phyloP scores from a whole-genome alignment of 2,888 invertebrate genomes.

The Euproctis similis region DNA sequence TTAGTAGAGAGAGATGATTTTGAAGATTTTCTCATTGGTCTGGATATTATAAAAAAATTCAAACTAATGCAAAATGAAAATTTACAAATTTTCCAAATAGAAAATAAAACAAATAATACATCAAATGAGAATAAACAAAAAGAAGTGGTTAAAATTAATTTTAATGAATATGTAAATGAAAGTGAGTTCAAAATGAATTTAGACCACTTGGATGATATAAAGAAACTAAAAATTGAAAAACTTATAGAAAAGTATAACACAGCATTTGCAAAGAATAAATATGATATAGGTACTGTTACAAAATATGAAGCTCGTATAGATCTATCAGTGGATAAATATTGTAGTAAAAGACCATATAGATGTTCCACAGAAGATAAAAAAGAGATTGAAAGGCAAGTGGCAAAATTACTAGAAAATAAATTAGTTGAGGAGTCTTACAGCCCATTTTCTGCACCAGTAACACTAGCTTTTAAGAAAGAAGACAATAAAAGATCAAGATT shows the following conservation, averaged over 20 bases:
- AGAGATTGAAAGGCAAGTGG: slow-evolving; percentile 8
- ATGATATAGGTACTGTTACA: slow-evolving; percentile 1
- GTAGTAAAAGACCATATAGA: slow-evolving; percentile 8
- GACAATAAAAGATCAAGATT: too few species aligned
- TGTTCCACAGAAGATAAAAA: slow-evolving; percentile 8
- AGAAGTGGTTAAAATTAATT: slow-evolving; percentile 1
- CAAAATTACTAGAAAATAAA: slow-evolving; percentile 6
- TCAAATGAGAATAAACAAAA: background rate
- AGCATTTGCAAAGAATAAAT: slow-evolving; percentile 1
- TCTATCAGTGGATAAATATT: slow-evolving; percentile 7
- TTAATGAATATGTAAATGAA: slow-evolving; percentile 2
- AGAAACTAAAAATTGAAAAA: background rate
- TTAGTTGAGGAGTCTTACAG: too few species aligned
- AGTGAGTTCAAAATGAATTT: background rate
- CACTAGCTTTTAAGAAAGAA: too few species aligned
- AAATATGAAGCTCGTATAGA: slow-evolving; percentile 2
- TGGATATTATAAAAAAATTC: slow-evolving; percentile 10
- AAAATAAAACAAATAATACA: background rate
- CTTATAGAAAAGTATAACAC: background rate
- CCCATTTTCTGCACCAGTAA: too few species aligned
- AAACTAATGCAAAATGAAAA: slow-evolving; percentile 9
- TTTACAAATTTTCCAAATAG: slow-evolving; percentile 5
- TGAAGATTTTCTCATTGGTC: slow-evolving; percentile 10
- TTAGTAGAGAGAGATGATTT: too few species aligned
- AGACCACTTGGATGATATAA: background rate